A percentile compares a stretch with the other conserved stretches of the same genome.
These are phyloP conservation scores for Carapus acus DNA, from an alignment of 2,797 vertebrate genomes.

Conservation along the genomic window DNA sequence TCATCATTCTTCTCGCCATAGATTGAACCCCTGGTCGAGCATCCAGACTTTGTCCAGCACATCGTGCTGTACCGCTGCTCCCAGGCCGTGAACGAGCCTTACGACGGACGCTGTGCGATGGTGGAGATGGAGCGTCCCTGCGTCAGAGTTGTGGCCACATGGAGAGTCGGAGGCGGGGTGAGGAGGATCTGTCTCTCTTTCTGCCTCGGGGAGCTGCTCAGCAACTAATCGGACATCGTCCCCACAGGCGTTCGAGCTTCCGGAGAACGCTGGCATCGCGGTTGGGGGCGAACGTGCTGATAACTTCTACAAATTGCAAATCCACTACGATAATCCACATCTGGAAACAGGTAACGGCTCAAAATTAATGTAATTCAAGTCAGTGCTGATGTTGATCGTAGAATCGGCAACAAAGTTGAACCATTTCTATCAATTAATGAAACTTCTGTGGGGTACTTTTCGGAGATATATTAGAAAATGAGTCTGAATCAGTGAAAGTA, in stretches of 20 bases:
- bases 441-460: no score
- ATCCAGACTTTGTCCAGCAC: conserved; percentile 63
- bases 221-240: neutral
- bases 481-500: no score
- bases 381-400: no score
- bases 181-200: conserved; percentile 21
- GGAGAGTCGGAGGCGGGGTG: conserved; percentile 69
- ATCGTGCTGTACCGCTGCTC: conserved; percentile 67
- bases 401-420: no score
- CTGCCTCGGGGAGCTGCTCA: neutral
- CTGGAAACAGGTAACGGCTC: conserved; percentile 42
- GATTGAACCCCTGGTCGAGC: conserved; percentile 61
- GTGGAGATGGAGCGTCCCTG: conserved; percentile 9
- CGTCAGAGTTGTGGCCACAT: conserved; percentile 46
- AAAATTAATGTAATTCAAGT: no score
- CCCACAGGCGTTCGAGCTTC: conserved; percentile 57
- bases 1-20: conserved; percentile 27
- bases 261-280: conserved; percentile 60
- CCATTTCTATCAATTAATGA: no score
- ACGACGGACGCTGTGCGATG: conserved; percentile 45
- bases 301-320: conserved; percentile 60
- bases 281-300: conserved; percentile 45
- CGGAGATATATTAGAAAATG: no score
- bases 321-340: conserved; percentile 68
- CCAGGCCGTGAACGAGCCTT: conserved; percentile 11